phyloP scores from a whole-genome alignment of 2,797 vertebrate species.

The Clamator glandarius region DNA sequence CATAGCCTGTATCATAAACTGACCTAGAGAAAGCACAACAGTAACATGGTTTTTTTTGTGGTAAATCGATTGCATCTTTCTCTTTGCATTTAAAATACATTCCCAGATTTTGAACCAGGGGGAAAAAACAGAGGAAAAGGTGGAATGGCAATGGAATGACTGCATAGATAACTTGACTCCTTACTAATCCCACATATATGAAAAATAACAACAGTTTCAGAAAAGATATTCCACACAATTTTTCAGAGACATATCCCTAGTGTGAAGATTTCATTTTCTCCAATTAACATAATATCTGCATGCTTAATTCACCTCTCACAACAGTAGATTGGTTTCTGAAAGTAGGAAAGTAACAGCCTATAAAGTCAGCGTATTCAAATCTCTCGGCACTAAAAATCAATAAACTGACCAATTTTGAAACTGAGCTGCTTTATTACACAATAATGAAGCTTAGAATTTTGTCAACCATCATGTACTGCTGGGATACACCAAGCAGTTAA shows the following conservation, averaged over 20 bases:
- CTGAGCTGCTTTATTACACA: constrained; percentile 52
- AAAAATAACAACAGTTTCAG: background rate
- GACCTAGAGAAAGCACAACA: background rate
- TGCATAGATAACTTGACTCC: background rate
- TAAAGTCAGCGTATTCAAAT: constrained; percentile 43
- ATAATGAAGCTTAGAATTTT: constrained; percentile 63
- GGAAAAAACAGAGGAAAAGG: background rate
- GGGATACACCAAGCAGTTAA: constrained; percentile 23
- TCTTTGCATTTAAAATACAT: background rate
- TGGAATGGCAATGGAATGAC: background rate
- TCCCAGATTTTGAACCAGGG: background rate
- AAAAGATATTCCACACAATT: background rate
- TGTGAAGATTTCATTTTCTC: constrained; percentile 34
- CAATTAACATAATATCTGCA: constrained; percentile 50
- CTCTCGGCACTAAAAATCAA: constrained; percentile 55
- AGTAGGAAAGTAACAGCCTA: constrained; percentile 16
- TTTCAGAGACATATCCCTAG: background rate
- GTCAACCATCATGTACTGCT: background rate
- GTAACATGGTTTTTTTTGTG: fast-evolving
- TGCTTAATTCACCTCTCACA: constrained; percentile 42
- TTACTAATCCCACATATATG: background rate
- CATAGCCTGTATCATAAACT: fast-evolving
- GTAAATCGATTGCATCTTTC: background rate
- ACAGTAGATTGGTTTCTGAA: constrained; percentile 59
- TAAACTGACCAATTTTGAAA: constrained; percentile 61